Base-by-base conservation (phyloP, 2,113 vertebrate genomes). In the Oophaga pumilio region DNA sequence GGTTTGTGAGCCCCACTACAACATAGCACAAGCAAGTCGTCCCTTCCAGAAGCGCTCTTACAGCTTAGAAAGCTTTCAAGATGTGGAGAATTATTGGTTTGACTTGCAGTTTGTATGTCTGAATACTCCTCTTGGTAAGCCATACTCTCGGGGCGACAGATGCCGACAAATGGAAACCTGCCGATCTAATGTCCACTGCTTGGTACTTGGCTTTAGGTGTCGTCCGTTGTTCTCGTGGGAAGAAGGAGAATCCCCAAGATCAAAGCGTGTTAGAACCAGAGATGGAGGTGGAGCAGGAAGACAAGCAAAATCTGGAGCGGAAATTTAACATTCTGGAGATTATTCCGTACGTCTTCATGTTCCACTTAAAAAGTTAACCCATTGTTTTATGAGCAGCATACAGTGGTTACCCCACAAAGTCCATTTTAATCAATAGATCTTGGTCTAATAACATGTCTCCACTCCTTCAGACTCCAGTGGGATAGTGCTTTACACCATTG, bases 61-160 rank as follows among this genome's bases (percentile, higher is more conserved):
- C 0, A 89, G 92, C 0, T 94, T 99, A 66, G 94, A 90, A 86
- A 95, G 93, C 0, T 88, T 93, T 22, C 95, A 97, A 53, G 96
- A 98, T 0, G 94, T 98, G 71, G 97, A 99, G 76, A 97, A 94
- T 93, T 99, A 95, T 92, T 99, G 98, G 98, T 98, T 99, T 26
- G 97, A 99, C 59, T 90, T 99, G 91, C 96, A 99, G 93, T 99
- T 96, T 49, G 96, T 99, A 91, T 99, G 97, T 93, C 97, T 99
- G 64, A 99, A 98, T 12, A 99, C 97, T 8, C 97, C 97, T 0
- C 82, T 99, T 89, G 97, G 97, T 98, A 96, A 43, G 13, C 0
- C 0, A 12, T 56, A 17, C 20, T 59, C 7, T 28, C 1, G 0
- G 10, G 20, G 26, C 43, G 1, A 24, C 14, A 73, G 22, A 50